phyloP scores from a whole-genome alignment of 1,140 invertebrate genomes.

The Brachionus paranguensis region DNA sequence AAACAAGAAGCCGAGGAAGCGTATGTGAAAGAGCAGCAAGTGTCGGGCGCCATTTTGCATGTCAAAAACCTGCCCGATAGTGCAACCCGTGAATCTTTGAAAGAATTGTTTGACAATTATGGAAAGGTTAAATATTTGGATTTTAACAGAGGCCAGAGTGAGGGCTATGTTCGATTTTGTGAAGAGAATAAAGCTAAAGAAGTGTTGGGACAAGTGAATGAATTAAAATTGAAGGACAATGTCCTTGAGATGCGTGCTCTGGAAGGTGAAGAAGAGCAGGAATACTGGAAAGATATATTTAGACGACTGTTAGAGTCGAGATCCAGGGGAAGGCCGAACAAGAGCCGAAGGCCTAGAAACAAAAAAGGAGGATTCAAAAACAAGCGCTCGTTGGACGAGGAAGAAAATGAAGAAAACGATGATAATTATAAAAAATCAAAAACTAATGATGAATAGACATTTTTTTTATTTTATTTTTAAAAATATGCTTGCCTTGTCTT shows the following conservation, averaged over 20 bases:
- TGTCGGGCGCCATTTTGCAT: slow-evolving; percentile 9
- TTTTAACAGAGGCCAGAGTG: slow-evolving; percentile 1
- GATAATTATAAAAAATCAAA: no score
- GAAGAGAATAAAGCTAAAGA: slow-evolving; percentile 21
- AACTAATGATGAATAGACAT: no score
- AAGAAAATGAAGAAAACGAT: no score
- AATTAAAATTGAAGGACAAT: neutral
- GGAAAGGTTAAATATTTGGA: neutral
- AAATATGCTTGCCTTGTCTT: no score
- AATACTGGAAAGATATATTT: slow-evolving; percentile 27
- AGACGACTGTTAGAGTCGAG: neutral
- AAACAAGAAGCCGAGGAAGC: slow-evolving; percentile 22
- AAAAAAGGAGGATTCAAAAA: no score
- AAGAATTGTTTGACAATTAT: slow-evolving; percentile 33
- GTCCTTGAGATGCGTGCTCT: neutral
- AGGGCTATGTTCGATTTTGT: slow-evolving; percentile 13
- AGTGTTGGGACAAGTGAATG: neutral
- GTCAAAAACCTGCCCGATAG: neutral
- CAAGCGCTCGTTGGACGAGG: no score
- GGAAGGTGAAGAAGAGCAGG: slow-evolving; percentile 36
- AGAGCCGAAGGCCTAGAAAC: no score
- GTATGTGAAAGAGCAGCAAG: slow-evolving; percentile 13
- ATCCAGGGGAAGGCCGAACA: no score
- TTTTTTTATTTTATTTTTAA: no score
- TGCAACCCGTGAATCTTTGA: slow-evolving; percentile 1